These are phyloP conservation scores for Condylura cristata DNA, from an alignment of 2,113 vertebrate species.

Conservation along the genomic window DNA sequence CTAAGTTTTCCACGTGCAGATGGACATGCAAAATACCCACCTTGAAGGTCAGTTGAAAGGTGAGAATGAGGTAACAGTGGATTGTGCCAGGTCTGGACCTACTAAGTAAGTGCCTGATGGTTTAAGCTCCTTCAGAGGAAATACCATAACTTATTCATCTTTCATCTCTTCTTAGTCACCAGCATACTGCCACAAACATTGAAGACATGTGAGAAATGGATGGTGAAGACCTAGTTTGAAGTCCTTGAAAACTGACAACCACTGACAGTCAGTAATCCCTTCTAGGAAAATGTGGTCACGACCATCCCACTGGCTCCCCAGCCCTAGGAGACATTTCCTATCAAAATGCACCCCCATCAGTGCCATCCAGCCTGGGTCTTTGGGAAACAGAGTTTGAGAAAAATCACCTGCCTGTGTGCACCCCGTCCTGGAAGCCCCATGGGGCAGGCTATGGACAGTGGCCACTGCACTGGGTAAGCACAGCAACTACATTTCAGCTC, in stretches of 20 bases:
- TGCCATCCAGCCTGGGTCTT: not conserved
- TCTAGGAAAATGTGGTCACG: accelerated
- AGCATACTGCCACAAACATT: not conserved
- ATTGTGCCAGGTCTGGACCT: not conserved
- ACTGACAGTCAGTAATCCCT: not conserved
- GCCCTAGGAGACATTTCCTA: not conserved
- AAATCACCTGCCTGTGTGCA: not conserved
- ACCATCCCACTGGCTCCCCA: not conserved
- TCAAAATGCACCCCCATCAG: not conserved
- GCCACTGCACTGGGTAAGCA: not conserved
- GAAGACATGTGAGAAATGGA: not conserved
- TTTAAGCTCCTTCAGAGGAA: not conserved
- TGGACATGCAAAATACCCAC: not conserved
- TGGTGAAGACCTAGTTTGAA: not conserved
- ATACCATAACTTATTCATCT: not conserved
- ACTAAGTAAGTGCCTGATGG: accelerated
- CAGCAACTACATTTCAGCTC: not conserved
- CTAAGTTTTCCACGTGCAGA: not conserved
- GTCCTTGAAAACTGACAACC: not conserved
- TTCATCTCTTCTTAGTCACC: not conserved
- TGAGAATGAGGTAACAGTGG: not conserved
- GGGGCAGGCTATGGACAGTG: accelerated
- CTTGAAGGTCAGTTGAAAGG: not conserved
- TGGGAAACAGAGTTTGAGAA: not conserved
- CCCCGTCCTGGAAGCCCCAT: not conserved